Conservation (phyloP, 2,888 invertebrate species). For the Phasia obesa region DNA sequence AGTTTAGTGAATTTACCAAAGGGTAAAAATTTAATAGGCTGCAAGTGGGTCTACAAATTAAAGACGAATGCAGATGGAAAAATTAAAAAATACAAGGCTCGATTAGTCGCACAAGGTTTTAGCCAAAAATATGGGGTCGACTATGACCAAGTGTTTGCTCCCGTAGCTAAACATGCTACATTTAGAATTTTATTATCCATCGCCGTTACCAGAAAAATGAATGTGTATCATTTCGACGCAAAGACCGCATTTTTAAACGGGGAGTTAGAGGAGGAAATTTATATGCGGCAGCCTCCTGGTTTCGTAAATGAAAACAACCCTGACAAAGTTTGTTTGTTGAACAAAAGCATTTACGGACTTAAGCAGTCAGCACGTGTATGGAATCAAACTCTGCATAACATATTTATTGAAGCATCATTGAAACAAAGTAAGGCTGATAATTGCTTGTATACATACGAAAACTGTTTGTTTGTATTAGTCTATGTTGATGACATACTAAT, state of each 20-base stretch:
- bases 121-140: background rate
- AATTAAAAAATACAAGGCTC: too few relatives aligned
- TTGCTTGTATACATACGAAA: too few relatives aligned
- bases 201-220: background rate
- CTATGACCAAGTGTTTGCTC: too few relatives aligned
- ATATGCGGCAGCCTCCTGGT: conserved; percentile 67
- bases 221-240: conserved; percentile 48
- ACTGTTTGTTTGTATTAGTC: too few relatives aligned
- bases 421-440: too few relatives aligned
- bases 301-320: conserved; percentile 34
- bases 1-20: background rate
- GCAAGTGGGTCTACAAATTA: conserved; percentile 20
- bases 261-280: conserved; percentile 34
- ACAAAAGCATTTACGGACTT: background rate
- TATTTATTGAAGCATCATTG: too few relatives aligned
- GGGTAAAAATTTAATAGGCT: conserved; percentile 6
- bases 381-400: too few relatives aligned
- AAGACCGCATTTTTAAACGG: conserved; percentile 58
- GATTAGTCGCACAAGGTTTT: too few relatives aligned
- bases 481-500: too few relatives aligned
- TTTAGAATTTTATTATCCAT: too few relatives aligned
- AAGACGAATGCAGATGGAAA: too few relatives aligned
- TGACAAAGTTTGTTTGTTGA: conserved; percentile 27
- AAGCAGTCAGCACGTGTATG: background rate
- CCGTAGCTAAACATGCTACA: too few relatives aligned